Conservation (phyloP, 2,113 vertebrate species). For the Synchiropus splendidus region DNA sequence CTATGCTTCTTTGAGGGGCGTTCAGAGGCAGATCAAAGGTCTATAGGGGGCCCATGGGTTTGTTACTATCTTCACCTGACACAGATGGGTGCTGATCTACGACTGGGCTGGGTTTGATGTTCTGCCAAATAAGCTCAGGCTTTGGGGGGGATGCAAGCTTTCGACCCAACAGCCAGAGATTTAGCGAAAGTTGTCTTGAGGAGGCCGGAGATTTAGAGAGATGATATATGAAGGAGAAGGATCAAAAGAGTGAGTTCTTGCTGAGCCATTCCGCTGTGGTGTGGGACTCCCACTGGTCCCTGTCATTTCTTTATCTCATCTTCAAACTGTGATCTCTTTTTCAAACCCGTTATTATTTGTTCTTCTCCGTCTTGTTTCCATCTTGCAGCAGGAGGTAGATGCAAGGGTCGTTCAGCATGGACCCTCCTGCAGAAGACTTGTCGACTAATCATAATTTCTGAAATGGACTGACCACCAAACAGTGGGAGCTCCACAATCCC, state of each 20-base stretch:
- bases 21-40: conserved; percentile 27
- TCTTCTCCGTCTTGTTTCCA: conserved; percentile 3
- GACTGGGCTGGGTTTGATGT: conserved; percentile 30
- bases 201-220: conserved; percentile 12
- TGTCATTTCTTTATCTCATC: conserved; percentile 18
- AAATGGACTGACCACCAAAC: neutral
- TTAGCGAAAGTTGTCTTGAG: conserved; percentile 35
- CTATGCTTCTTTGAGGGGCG: conserved; percentile 15
- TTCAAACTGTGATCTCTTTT: conserved; percentile 36
- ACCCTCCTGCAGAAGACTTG: conserved; percentile 25
- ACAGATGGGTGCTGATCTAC: conserved; percentile 34
- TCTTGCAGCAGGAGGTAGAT: conserved; percentile 9
- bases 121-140: conserved; percentile 31
- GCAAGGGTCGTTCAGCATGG: conserved; percentile 14
- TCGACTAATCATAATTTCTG: conserved; percentile 38
- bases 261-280: conserved; percentile 20
- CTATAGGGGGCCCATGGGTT: conserved; percentile 24
- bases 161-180: conserved; percentile 38
- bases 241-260: conserved; percentile 47
- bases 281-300: conserved; percentile 23
- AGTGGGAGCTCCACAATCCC: conserved; percentile 24
- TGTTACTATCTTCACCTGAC: conserved; percentile 30
- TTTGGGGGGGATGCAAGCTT: conserved; percentile 19
- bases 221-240: conserved; percentile 32
- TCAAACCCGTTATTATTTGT: conserved; percentile 29